Base-by-base conservation (phyloP, 1,140 invertebrate genomes). In the Tetranychus urticae region DNA sequence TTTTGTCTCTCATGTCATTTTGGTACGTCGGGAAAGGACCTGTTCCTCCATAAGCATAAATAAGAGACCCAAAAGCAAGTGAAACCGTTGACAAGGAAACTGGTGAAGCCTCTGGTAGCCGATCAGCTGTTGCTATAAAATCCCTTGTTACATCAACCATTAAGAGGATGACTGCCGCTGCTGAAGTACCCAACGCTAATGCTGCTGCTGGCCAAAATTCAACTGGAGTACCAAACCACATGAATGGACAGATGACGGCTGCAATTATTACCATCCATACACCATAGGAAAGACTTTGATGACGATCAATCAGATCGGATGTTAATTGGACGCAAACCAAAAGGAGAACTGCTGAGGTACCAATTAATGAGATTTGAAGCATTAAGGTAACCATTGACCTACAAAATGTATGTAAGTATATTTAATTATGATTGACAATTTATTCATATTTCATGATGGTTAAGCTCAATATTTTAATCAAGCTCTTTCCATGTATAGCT, bases 191-290 rank as follows among this genome's bases (percentile, higher is more conserved):
- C 2, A 46, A 14, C 10, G 46, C 55, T 6, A 33, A 12, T 14
- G 60, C 60, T 12, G 39, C 50, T 8, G 60, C 60, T 23, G 55
- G 60, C 82, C 79, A 78, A 70, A 83, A 82, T 65, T 84, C 80
- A 68, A 81, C 81, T 2, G 83, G 83, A 6, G 81, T 79, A 46
- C 81, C 82, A 1, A 83, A 74, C 73, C 82, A 81, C 65, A 81
- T 78, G 1, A 80, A 68, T 0, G 82, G 81, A 13, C 76, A 77
- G 54, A 85, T 72, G 1, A 75, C 66, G 1, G 72, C 69, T 0
- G 77, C 79, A 8, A 85, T 76, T 1, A 84, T 73, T 1, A 83
- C 66, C 63, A 82, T 77, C 75, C 81, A 81, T 37, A 74, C 69
- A 67, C 82, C 84, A 45, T 6, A 58, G n/a, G 23, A 58, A n/a